Evolutionary conservation across 37 sponge, comb jelly and placozoan genomes (phyloP).

Genomic region (Aphrocallistes beatrix): DNA sequence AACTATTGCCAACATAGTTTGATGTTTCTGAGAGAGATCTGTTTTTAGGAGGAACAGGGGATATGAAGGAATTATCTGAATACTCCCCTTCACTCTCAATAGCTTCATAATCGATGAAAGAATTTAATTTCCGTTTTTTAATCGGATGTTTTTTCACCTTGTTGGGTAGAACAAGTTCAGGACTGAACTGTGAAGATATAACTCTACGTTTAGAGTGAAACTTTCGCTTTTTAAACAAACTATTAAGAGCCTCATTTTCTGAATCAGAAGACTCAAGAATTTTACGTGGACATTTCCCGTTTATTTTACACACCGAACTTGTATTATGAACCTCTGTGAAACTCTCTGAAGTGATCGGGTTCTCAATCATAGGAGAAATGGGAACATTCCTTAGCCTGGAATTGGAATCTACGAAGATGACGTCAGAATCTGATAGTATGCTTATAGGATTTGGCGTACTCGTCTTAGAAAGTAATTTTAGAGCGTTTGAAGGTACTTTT

Average conservation of each 20-base stretch:
- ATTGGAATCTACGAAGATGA: neutral
- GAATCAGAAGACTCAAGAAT: neutral
- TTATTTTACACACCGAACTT: neutral
- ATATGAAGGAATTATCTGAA: neutral
- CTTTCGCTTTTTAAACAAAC: neutral
- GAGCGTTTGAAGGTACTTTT: too few species aligned
- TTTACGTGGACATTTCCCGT: neutral
- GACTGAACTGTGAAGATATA: constrained; percentile 8
- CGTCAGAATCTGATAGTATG: neutral
- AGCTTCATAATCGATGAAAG: neutral
- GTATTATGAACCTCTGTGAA: neutral
- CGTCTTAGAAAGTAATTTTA: neutral
- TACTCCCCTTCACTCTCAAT: constrained; percentile 13
- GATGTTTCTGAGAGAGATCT: neutral
- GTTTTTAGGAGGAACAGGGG: neutral
- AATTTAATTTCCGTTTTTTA: neutral
- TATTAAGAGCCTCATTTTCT: constrained; percentile 2
- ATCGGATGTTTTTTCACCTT: neutral
- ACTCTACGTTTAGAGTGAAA: neutral
- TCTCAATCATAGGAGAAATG: neutral
- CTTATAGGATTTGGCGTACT: neutral
- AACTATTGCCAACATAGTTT: neutral
- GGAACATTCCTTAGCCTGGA: neutral
- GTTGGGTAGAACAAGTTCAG: neutral
- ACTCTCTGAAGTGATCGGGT: neutral